Percentiles rank a stretch among this genome's conserved stretches.
Conservation (phyloP, 1,140 invertebrate species). For the Penaeus vannamei region DNA sequence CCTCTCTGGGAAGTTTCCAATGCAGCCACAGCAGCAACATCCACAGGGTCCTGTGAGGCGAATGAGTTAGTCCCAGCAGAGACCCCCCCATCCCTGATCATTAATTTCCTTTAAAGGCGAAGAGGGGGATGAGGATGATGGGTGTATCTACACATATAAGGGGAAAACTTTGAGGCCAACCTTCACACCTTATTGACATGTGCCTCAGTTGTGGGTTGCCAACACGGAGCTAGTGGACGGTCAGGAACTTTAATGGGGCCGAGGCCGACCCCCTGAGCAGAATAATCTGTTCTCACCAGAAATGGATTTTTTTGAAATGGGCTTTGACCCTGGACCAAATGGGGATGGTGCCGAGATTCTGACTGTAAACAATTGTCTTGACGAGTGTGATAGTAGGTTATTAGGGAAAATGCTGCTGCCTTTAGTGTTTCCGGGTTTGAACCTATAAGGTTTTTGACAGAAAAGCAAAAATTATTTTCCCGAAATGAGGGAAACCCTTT, state of each 20-base stretch:
- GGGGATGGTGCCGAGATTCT: constrained; percentile 68
- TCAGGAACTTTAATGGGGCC: constrained; percentile 19
- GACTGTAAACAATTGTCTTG: constrained; percentile 68
- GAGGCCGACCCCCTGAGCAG: constrained; percentile 68
- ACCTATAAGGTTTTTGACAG: constrained; percentile 46
- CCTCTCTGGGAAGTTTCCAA: not conserved
- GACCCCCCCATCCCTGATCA: constrained; percentile 58
- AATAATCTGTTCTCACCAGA: constrained; percentile 81
- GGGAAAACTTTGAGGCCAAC: constrained; percentile 74
- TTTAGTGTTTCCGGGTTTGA: constrained; percentile 55
- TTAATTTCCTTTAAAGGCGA: constrained; percentile 67
- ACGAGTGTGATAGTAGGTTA: constrained; percentile 58
- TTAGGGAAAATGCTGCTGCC: constrained; percentile 32
- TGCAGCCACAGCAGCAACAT: not conserved
- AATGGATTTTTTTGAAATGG: constrained; percentile 87
- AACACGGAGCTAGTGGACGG: constrained; percentile 68
- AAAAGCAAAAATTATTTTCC: constrained; percentile 62
- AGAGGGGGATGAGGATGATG: constrained; percentile 79
- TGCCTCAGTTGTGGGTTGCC: constrained; percentile 77
- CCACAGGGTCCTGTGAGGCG: not conserved
- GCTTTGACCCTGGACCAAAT: constrained; percentile 82
- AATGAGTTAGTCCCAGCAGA: constrained; percentile 51
- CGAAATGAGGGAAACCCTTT: constrained; percentile 63
- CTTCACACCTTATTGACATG: constrained; percentile 77
- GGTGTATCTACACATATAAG: constrained; percentile 84